These are phyloP conservation scores for Xestia ashworthii DNA, from an alignment of 2,888 invertebrate genomes.

Conservation along the genomic window DNA sequence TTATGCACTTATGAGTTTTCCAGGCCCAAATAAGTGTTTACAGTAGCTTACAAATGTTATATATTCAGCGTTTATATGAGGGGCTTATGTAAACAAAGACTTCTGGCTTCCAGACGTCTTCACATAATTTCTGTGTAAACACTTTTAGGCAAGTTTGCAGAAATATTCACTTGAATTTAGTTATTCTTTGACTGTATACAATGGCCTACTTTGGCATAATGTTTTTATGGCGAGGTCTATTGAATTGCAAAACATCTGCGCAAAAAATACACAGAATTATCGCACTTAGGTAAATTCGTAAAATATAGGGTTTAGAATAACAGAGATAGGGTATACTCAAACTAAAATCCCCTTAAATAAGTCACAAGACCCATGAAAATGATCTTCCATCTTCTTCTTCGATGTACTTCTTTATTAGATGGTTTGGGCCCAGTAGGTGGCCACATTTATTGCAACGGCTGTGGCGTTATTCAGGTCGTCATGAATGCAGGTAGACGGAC, in stretches of 20 bases:
- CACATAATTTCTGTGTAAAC: conserved; percentile 40
- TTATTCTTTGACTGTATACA: conserved; percentile 23
- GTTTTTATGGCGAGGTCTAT: conserved; percentile 6
- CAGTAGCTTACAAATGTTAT: conserved; percentile 20
- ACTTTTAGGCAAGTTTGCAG: conserved; percentile 43
- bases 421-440: too few species aligned
- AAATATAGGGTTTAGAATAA: neutral
- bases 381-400: too few species aligned
- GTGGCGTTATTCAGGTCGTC: too few species aligned
- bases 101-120: conserved; percentile 40
- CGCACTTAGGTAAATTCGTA: neutral
- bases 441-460: too few species aligned
- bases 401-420: too few species aligned
- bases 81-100: conserved; percentile 27
- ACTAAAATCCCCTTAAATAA: neutral
- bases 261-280: neutral
- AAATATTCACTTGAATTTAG: conserved; percentile 46
- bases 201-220: conserved; percentile 15
- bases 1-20: conserved; percentile 7
- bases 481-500: too few species aligned
- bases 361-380: too few species aligned
- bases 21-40: conserved; percentile 17
- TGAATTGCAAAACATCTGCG: neutral
- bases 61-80: conserved; percentile 35
- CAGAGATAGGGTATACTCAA: neutral